Evolutionary conservation across 2,113 vertebrate genomes (phyloP).

Genomic region (Cyanoderma ruficeps): DNA sequence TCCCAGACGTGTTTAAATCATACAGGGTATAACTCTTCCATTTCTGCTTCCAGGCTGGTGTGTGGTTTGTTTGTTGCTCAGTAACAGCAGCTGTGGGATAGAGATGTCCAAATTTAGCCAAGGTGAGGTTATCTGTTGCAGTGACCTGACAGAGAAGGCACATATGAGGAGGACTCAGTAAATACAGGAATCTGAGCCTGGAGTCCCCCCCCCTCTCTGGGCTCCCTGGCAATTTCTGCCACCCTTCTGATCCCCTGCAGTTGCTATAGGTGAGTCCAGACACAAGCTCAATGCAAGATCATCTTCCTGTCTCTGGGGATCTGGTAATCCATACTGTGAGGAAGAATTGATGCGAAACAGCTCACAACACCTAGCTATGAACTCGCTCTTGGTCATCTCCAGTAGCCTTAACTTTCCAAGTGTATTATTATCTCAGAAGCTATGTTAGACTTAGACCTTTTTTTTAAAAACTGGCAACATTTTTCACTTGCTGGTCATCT

Average conservation of each 20-base stretch:
- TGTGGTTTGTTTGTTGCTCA: background rate
- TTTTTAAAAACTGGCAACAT: background rate
- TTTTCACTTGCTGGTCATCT: background rate
- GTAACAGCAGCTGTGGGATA: background rate
- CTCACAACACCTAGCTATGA: background rate
- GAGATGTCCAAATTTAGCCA: background rate
- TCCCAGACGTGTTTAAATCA: background rate
- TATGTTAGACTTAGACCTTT: background rate
- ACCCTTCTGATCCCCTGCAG: background rate
- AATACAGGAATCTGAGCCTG: background rate
- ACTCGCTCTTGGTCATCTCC: background rate
- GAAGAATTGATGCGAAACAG: background rate
- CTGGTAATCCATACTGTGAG: background rate
- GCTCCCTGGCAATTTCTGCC: background rate
- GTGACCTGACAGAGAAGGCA: background rate
- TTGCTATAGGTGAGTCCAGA: background rate
- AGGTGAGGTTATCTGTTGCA: background rate
- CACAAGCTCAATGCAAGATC: background rate
- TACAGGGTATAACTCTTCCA: background rate
- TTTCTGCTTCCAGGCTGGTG: background rate
- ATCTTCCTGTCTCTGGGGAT: background rate
- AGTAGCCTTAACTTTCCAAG: background rate
- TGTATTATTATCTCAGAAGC: background rate
- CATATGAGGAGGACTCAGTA: fast-evolving
- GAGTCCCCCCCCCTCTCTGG: background rate